These are phyloP conservation scores for Augochlora pura DNA, from an alignment of 1,140 invertebrate genomes.

Conservation along the genomic window DNA sequence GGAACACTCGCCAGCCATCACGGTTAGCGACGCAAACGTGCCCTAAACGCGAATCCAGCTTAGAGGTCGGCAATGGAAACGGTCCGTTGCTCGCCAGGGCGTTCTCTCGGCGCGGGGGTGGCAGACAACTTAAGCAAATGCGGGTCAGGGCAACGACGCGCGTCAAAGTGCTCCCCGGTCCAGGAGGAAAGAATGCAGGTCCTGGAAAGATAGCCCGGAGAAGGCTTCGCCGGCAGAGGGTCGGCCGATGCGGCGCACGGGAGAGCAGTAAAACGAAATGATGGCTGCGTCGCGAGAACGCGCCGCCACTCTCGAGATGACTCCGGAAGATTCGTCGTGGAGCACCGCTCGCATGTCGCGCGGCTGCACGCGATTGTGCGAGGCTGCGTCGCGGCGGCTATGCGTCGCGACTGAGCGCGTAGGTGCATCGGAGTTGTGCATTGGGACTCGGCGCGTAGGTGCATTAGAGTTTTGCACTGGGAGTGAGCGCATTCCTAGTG, in stretches of 20 bases:
- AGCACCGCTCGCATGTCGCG: neutral
- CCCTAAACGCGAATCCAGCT: constrained; percentile 22
- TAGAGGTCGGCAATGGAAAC: neutral
- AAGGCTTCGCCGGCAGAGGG: constrained; percentile 10
- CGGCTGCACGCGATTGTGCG: neutral
- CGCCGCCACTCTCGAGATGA: constrained; percentile 18
- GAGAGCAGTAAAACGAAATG: constrained; percentile 44
- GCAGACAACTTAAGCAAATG: constrained; percentile 58
- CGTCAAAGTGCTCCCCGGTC: constrained; percentile 44
- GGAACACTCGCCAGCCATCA: neutral
- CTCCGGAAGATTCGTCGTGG: neutral
- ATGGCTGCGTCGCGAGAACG: constrained; percentile 28
- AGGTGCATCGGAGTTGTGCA: no score
- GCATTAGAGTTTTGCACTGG: no score
- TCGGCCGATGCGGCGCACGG: constrained; percentile 3
- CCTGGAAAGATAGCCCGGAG: neutral
- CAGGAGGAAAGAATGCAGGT: constrained; percentile 26
- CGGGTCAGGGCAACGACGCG: constrained; percentile 49
- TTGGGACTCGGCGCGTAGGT: no score
- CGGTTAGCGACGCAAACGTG: neutral
- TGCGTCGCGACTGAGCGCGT: neutral
- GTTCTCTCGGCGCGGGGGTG: constrained; percentile 8
- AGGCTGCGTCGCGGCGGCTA: neutral
- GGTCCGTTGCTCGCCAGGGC: neutral
- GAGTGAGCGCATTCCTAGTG: no score